Conservation (phyloP, 2,113 vertebrate genomes). For the Myotis lucifugus region DNA sequence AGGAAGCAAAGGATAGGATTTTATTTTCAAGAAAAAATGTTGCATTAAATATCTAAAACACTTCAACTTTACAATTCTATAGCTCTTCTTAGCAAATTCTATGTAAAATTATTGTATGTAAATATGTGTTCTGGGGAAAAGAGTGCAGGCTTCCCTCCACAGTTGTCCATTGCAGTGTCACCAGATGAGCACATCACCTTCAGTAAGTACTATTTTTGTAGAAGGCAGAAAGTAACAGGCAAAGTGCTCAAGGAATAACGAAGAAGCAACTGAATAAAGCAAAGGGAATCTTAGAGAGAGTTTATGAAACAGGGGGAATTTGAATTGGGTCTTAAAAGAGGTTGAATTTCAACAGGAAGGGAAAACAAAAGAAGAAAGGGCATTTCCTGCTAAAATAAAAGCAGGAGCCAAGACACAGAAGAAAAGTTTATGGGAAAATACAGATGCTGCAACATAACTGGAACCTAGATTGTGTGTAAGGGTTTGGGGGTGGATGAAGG, state of each 20-base stretch:
- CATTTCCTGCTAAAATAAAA: background rate
- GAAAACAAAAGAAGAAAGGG: background rate
- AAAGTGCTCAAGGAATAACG: background rate
- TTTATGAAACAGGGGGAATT: background rate
- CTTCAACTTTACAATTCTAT: background rate
- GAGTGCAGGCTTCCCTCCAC: background rate
- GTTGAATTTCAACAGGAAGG: background rate
- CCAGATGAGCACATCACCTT: background rate
- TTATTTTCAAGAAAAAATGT: background rate
- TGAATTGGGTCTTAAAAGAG: background rate
- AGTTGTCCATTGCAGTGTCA: background rate
- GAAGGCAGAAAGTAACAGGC: background rate
- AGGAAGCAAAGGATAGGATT: background rate
- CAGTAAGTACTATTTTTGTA: background rate
- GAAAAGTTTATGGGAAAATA: background rate
- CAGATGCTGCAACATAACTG: background rate
- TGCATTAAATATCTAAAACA: background rate
- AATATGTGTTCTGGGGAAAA: background rate
- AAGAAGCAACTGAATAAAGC: background rate
- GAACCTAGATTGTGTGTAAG: background rate
- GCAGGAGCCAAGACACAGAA: background rate
- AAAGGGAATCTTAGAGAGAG: background rate
- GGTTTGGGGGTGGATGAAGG: too few species aligned
- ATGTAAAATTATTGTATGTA: background rate
- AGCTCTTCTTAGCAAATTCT: background rate